phyloP scores from a whole-genome alignment of 1,140 invertebrate genomes.

The Dinothrombium tinctorium region DNA sequence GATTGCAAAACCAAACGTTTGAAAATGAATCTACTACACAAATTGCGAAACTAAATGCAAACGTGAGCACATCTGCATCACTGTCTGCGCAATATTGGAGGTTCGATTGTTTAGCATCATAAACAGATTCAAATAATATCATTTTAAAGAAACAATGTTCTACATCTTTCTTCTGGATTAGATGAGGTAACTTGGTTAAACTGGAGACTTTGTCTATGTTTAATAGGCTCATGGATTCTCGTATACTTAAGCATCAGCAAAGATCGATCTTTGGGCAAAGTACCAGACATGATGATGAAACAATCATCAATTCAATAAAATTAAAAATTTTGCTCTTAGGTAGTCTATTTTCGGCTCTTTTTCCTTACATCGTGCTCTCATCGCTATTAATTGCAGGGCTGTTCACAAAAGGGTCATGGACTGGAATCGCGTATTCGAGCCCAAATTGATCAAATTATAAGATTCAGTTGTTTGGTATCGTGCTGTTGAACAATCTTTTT shows the following conservation, averaged over 20 bases:
- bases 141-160: too few species aligned
- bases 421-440: slow-evolving; percentile 26
- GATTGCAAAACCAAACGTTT: not conserved
- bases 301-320: too few species aligned
- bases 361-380: slow-evolving; percentile 31
- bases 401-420: slow-evolving; percentile 24
- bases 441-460: slow-evolving; percentile 19
- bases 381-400: slow-evolving; percentile 29
- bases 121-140: too few species aligned
- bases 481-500: slow-evolving; percentile 92
- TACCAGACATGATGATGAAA: too few species aligned
- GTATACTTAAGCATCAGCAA: slow-evolving; percentile 23
- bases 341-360: slow-evolving; percentile 32
- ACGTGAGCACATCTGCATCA: too few species aligned
- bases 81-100: too few species aligned
- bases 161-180: too few species aligned
- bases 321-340: slow-evolving; percentile 24
- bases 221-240: slow-evolving; percentile 23
- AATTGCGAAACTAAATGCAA: too few species aligned
- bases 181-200: slow-evolving; percentile 14
- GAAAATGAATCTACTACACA: too few species aligned
- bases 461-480: slow-evolving; percentile 27
- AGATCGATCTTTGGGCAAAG: slow-evolving; percentile 15
- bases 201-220: slow-evolving; percentile 23
- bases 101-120: too few species aligned